phyloP scores from a whole-genome alignment of 2,113 vertebrate genomes.

The Marcusenius ussheri region DNA sequence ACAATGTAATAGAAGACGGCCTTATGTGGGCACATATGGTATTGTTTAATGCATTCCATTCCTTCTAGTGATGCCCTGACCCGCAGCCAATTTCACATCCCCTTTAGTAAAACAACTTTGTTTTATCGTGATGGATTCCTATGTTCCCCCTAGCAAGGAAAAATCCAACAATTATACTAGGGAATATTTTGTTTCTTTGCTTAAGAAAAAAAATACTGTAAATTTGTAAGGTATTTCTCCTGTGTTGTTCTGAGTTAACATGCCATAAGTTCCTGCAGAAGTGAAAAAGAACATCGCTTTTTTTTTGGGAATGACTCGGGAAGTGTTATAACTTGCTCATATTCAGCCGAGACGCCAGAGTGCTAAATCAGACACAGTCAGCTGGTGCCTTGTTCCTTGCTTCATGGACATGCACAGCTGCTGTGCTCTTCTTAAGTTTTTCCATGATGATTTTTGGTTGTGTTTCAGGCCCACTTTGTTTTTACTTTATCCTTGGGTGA shows the following conservation, averaged over 20 bases:
- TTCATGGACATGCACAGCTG: not conserved
- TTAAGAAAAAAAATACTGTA: not conserved
- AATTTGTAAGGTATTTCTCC: not conserved
- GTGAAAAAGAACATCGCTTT: not conserved
- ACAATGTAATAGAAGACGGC: not conserved
- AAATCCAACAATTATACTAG: not conserved
- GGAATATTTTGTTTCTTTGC: not conserved
- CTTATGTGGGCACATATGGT: not conserved
- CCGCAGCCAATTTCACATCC: not conserved
- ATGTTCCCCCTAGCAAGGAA: not conserved
- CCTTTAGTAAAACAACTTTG: not conserved
- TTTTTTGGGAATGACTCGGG: constrained; percentile 40
- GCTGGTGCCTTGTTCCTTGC: not conserved
- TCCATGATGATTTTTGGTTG: not conserved
- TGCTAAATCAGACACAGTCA: constrained; percentile 38
- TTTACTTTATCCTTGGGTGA: not conserved
- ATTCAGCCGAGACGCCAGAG: constrained; percentile 44
- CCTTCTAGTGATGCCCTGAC: not conserved
- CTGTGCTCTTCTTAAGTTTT: not conserved
- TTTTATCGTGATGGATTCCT: not conserved
- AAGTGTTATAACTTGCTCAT: constrained; percentile 52
- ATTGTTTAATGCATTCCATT: constrained; percentile 14
- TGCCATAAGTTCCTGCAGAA: not conserved
- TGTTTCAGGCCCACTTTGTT: not conserved
- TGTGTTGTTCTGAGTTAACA: not conserved